Percentiles rank a stretch among this genome's conserved stretches.
Evolutionary conservation across 1,140 invertebrate genomes (phyloP).

Genomic region (Laupala kohalensis): DNA sequence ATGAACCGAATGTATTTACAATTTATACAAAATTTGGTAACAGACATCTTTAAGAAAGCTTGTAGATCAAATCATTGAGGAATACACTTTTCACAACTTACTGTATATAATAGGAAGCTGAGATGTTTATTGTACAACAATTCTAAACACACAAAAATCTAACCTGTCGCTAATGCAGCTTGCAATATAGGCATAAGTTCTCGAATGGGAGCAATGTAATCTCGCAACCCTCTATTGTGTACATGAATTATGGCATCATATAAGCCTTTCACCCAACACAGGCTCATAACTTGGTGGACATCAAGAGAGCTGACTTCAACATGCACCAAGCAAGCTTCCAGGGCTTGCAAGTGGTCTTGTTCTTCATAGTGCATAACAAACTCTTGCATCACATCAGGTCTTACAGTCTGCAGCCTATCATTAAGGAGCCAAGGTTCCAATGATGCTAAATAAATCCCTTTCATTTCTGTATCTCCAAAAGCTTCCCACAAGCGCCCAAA

Average conservation of each 20-base stretch:
- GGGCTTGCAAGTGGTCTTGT: constrained; percentile 34
- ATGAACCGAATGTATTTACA: too few species aligned
- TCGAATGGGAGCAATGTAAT: constrained; percentile 72
- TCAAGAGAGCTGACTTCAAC: constrained; percentile 74
- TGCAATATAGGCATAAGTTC: constrained; percentile 52
- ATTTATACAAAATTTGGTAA: too few species aligned
- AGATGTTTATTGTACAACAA: too few species aligned
- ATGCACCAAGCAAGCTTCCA: constrained; percentile 71
- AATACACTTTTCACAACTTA: too few species aligned
- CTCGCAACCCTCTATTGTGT: constrained; percentile 69
- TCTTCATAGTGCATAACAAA: constrained; percentile 45
- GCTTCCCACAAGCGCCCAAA: constrained; percentile 39
- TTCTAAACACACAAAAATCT: too few species aligned
- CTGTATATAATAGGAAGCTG: too few species aligned
- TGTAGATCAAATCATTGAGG: too few species aligned
- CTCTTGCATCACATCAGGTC: constrained; percentile 52
- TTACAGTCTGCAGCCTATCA: constrained; percentile 35
- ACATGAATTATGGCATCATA: constrained; percentile 83
- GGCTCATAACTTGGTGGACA: constrained; percentile 72
- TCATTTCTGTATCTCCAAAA: constrained; percentile 27
- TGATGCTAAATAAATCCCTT: constrained; percentile 32
- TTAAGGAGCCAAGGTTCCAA: constrained; percentile 37
- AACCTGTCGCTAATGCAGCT: constrained; percentile 26
- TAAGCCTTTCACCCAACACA: constrained; percentile 64
- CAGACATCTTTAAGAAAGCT: too few species aligned